Evolutionary conservation across 2,888 invertebrate species (phyloP).

Genomic region (Trilocha varians): DNA sequence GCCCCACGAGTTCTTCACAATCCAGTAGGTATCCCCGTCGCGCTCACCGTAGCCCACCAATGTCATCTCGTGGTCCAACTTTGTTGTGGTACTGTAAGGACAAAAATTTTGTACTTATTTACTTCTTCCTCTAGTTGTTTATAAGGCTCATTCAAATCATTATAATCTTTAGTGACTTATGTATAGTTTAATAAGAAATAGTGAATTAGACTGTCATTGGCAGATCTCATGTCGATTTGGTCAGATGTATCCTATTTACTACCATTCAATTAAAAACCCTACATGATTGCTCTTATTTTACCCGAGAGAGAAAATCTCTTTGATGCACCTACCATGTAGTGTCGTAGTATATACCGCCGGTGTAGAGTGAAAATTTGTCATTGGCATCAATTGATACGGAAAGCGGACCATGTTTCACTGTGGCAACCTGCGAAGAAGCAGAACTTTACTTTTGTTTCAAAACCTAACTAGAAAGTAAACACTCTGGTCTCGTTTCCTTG

Average conservation of each 20-base stretch:
- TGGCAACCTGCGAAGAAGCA: constrained; percentile 70
- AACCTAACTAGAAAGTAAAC: no score
- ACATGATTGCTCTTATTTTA: no score
- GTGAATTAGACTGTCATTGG: no score
- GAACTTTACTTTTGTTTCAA: neutral
- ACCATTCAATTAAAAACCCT: no score
- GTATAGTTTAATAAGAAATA: no score
- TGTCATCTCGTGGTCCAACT: constrained; percentile 89
- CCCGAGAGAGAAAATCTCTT: neutral
- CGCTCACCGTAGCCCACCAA: constrained; percentile 91
- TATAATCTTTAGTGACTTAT: no score
- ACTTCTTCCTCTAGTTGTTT: no score
- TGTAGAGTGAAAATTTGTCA: constrained; percentile 45
- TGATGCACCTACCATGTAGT: constrained; percentile 30
- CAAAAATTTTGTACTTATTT: no score
- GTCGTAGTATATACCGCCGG: constrained; percentile 45
- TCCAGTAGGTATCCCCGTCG: constrained; percentile 89
- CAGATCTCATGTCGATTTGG: no score
- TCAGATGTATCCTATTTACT: no score
- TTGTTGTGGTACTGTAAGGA: constrained; percentile 73
- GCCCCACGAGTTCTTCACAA: constrained; percentile 96
- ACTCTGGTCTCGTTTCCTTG: no score
- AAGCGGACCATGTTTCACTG: constrained; percentile 89
- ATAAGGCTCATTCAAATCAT: no score
- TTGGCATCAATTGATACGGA: constrained; percentile 89